phyloP scores from a whole-genome alignment of 2,113 vertebrate genomes.

The Capra hircus region DNA sequence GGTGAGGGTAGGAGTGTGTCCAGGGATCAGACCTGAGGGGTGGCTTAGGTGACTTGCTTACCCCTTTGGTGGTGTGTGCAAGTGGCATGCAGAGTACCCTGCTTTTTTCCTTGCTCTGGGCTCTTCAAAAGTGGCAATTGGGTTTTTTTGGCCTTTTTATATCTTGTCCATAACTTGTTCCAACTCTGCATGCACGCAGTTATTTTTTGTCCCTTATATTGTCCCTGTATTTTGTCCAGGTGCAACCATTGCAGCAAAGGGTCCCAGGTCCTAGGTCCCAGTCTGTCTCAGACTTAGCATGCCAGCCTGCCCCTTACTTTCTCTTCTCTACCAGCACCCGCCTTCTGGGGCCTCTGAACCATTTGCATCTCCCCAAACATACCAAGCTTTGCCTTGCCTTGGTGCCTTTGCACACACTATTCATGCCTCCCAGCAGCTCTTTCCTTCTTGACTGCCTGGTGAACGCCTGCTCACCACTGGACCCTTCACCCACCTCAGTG shows the following conservation, averaged over 20 bases:
- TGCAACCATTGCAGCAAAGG: background rate
- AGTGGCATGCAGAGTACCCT: background rate
- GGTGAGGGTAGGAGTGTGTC: background rate
- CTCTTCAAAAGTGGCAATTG: background rate
- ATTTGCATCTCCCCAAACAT: background rate
- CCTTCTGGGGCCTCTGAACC: background rate
- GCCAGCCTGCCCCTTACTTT: background rate
- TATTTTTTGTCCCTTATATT: background rate
- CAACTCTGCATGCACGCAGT: background rate
- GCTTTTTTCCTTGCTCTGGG: background rate
- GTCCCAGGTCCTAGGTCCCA: background rate
- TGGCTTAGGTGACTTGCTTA: background rate
- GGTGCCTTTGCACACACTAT: background rate
- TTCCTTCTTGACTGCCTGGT: background rate
- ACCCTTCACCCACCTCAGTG: background rate
- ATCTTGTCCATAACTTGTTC: background rate
- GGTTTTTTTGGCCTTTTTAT: background rate
- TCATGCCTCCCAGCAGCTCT: background rate
- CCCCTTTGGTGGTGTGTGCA: background rate
- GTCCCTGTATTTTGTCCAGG: background rate
- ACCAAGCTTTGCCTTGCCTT: background rate
- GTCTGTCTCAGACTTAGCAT: background rate
- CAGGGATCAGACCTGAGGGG: background rate
- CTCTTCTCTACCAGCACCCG: rapidly evolving
- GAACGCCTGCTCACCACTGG: background rate